Evolutionary conservation across 2,797 vertebrate species (phyloP), one percentile per base, ranked within the genome.

Genomic region (Arrhamphus sclerolepis): DNA sequence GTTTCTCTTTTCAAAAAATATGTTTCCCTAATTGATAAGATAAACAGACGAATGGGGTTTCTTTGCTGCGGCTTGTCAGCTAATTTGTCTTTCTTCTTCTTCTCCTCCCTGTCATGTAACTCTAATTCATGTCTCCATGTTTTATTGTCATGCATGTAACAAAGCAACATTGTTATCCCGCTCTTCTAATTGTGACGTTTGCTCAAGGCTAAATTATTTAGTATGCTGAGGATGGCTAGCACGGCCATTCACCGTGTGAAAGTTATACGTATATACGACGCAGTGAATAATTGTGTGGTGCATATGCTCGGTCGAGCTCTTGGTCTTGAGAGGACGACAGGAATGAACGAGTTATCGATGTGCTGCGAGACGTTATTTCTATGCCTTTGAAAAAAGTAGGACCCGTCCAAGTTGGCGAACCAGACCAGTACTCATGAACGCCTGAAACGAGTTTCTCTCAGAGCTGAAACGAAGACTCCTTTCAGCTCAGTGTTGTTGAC

Each of bases 1-100:
- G 83, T 88, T 89, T 81, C 77, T 91, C 87, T 89, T 90, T 90
- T 83, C 60, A 77, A 78, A 84, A 79, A 89, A 87, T 83, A 89
- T 80, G 70, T 73, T 62, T 80, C 61, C 40, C 61, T 91, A 90
- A 90, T 91, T 92, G 89, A 91, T 90, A 86, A 91, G 85, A 92
- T 84, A 90, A 91, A 86, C 78, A 75, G 61, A 47, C 60, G 71
- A 70, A 87, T 76, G 76, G 70, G 69, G 47, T 56, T 79, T 77
- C 61, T 75, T 77, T 58, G 41, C 75, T 61, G 76, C 84, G 85
- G 70, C 63, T 80, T 59, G 51, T 42, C 69, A 74, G 62, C 62
- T 42, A 61, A 83, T 75, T 72, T 46, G 47, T 56, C 31, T 34
- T 44, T 76, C 63, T 54, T 47, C 54, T n/a, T 66, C 24, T 34